phyloP scores from a whole-genome alignment of 2,113 vertebrate species.

The Riparia riparia region DNA sequence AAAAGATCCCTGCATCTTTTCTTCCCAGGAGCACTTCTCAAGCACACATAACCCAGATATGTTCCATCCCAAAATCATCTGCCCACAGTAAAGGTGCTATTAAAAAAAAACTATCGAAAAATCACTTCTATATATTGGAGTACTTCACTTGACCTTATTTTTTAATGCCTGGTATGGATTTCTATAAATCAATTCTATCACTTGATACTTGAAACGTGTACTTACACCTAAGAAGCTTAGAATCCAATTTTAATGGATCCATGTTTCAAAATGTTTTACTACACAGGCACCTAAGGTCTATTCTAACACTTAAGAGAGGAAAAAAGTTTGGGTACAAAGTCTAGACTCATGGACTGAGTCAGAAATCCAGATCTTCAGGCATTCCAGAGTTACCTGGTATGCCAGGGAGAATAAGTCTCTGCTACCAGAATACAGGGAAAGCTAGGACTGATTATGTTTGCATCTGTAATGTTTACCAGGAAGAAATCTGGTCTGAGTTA shows the following conservation, averaged over 20 bases:
- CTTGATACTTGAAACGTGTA: neutral
- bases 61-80: neutral
- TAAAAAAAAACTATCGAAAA: neutral
- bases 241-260: neutral
- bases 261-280: neutral
- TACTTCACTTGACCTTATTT: neutral
- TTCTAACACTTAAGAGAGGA: neutral
- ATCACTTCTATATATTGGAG: neutral
- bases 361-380: neutral
- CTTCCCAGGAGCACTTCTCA: neutral
- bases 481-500: neutral
- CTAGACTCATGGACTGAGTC: neutral
- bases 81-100: neutral
- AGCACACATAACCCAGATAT: neutral
- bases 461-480: neutral
- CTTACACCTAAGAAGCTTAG: neutral
- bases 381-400: neutral
- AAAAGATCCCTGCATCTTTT: neutral
- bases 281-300: neutral
- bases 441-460: neutral
- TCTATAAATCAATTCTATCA: neutral
- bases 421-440: neutral
- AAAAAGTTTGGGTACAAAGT: neutral
- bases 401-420: neutral
- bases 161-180: neutral